phyloP scores from a whole-genome alignment of 1,140 invertebrate species.

The Megathymus violae region DNA sequence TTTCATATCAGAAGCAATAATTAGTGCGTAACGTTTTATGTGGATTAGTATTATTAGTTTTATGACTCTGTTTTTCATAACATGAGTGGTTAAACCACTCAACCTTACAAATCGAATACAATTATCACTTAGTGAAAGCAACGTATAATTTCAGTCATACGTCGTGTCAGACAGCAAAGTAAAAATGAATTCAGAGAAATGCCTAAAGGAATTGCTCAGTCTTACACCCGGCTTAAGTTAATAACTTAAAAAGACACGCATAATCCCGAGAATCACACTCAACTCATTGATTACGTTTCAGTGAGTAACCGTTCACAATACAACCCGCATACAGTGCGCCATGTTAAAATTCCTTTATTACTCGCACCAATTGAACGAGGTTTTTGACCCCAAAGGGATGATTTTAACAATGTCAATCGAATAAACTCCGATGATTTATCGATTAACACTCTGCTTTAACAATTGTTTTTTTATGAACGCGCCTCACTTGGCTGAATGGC shows the following conservation, averaged over 20 bases:
- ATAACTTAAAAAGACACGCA: conserved; percentile 7
- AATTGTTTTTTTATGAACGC: conserved; percentile 32
- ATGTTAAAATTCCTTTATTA: conserved; percentile 60
- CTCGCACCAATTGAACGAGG: conserved; percentile 61
- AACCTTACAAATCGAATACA: conserved; percentile 7
- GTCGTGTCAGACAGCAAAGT: neutral
- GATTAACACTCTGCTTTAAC: conserved; percentile 35
- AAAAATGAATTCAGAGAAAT: conserved; percentile 22
- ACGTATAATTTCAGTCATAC: conserved; percentile 15
- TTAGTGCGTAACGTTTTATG: too few relatives aligned
- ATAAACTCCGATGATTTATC: conserved; percentile 57
- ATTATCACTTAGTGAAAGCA: conserved; percentile 4
- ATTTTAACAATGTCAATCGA: conserved; percentile 61
- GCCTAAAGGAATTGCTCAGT: conserved; percentile 11
- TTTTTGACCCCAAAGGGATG: conserved; percentile 68
- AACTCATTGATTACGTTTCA: conserved; percentile 31
- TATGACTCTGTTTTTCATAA: too few relatives aligned
- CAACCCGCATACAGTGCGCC: conserved; percentile 56
- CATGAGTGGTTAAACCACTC: too few relatives aligned
- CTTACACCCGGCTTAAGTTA: conserved; percentile 3
- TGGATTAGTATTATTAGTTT: too few relatives aligned
- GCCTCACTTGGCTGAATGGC: conserved; percentile 35
- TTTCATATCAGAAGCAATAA: too few relatives aligned
- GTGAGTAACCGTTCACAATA: conserved; percentile 32
- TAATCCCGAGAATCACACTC: conserved; percentile 27